Conservation (phyloP, 2,888 invertebrate species). For the Dynastes grantii region DNA sequence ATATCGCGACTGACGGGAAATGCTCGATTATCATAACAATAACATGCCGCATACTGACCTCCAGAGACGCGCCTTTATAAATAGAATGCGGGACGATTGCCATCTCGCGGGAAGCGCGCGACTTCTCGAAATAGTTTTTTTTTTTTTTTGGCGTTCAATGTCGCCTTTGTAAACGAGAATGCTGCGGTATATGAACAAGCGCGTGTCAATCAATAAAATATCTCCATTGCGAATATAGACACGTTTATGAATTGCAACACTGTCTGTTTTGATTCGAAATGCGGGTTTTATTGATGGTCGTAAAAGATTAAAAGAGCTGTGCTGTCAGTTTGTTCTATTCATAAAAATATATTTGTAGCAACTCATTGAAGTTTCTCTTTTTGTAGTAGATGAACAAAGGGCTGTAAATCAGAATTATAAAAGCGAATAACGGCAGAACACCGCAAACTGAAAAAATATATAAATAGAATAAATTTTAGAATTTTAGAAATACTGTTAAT, state of each 20-base stretch:
- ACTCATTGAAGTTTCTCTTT: too few species aligned
- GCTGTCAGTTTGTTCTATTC: too few species aligned
- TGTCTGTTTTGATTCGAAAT: neutral
- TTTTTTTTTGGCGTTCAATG: constrained; percentile 25
- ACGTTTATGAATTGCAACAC: neutral
- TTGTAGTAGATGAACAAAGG: too few species aligned
- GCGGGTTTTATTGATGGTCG: neutral
- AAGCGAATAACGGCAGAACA: too few species aligned
- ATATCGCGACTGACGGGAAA: constrained; percentile 65
- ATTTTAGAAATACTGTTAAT: too few species aligned
- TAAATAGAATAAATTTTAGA: too few species aligned
- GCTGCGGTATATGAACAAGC: neutral
- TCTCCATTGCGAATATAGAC: neutral
- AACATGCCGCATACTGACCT: constrained; percentile 48
- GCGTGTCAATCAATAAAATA: constrained; percentile 27
- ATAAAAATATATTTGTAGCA: too few species aligned
- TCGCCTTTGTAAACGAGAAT: constrained; percentile 18
- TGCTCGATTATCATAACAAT: constrained; percentile 45
- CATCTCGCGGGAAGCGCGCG: constrained; percentile 31
- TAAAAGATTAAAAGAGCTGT: too few species aligned
- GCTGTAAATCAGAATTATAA: too few species aligned
- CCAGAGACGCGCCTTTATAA: constrained; percentile 29
- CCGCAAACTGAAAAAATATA: too few species aligned
- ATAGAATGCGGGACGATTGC: constrained; percentile 40
- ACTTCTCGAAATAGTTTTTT: constrained; percentile 25